Conservation (phyloP, 2,888 invertebrate genomes). For the Netelia virgata region DNA sequence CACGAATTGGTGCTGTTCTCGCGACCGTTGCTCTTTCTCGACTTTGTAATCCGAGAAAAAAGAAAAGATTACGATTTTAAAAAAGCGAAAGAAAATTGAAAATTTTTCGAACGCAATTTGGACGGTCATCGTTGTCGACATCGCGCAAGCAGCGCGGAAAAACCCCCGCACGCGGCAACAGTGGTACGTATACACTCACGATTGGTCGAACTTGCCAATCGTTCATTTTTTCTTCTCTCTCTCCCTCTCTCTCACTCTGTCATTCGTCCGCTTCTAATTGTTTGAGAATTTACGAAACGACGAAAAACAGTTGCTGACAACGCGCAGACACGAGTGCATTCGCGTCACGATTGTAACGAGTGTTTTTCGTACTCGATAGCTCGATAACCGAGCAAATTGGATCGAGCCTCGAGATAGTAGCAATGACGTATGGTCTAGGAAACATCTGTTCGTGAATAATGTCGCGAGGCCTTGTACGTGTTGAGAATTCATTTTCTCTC, state of each 20-base stretch:
- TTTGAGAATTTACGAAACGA: slow-evolving; percentile 18
- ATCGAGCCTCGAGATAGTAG: neutral
- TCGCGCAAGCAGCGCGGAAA: slow-evolving; percentile 52
- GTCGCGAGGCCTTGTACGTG: slow-evolving; percentile 47
- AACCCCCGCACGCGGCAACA: slow-evolving; percentile 57
- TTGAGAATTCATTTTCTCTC: slow-evolving; percentile 27
- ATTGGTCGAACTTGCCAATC: slow-evolving; percentile 53
- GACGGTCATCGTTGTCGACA: slow-evolving; percentile 53
- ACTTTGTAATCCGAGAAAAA: neutral
- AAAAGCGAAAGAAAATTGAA: neutral
- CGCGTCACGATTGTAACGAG: neutral
- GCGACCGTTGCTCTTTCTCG: slow-evolving; percentile 3
- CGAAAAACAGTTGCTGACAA: slow-evolving; percentile 19
- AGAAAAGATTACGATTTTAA: neutral
- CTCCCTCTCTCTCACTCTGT: neutral
- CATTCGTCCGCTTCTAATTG: neutral
- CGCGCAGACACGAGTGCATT: neutral
- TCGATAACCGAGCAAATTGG: neutral
- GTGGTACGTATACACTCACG: slow-evolving; percentile 69
- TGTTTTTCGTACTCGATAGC: neutral
- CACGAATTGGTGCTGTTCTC: neutral
- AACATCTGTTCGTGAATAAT: slow-evolving; percentile 43
- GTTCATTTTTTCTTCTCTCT: slow-evolving; percentile 11
- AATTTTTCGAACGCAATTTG: slow-evolving; percentile 23
- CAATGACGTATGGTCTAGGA: neutral